Evolutionary conservation across 2,113 vertebrate species (phyloP), one percentile per base, ranked within the genome.

Genomic region (Dasyprocta punctata): DNA sequence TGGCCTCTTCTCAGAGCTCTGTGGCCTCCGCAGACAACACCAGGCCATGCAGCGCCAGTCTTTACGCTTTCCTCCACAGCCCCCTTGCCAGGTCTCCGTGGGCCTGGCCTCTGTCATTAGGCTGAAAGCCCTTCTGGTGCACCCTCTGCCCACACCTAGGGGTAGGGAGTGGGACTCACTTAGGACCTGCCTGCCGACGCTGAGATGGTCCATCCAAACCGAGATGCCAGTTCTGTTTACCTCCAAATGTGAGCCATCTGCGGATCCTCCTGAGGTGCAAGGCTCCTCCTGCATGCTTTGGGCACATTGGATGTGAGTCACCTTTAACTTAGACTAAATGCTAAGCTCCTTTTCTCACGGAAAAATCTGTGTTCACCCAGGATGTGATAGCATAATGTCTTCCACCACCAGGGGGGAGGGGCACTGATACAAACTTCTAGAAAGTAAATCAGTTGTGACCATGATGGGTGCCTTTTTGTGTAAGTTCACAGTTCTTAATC

Each of bases 11-110:
- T 85, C 54, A 41, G 69, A 63, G 38, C 17, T 80, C 69, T 92
- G 49, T 10, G 0, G 8, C 52, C 65, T 56, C 77, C 7, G 6
- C 52, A 13, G 36, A 83, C 30, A 38, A 26, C 0, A 0, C 16
- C 2, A 0, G 16, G 49, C 30, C 60, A 44, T 1, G 5, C 36
- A 44, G 33, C 4, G 26, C 69, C 52, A 44, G 44, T 61, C 82
- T 63, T 33, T 22, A 7, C 10, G 7, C 28, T 49, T 26, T 65
- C 19, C 65, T 38, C 19, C 6, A 26, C 3, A 14, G 44, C 19
- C 26, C 41, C 49, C 17, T 84, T 41, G 69, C 58, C 22, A 8
- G 52, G 75, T 65, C 36, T 36, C 28, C 8, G 24, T 10, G 19
- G 22, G 12, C 58, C 67, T 56, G 30, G 17, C 6, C 7, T 89